These are phyloP conservation scores for Nipponia nippon DNA, from an alignment of 2,113 vertebrate species.

Conservation along the genomic window DNA sequence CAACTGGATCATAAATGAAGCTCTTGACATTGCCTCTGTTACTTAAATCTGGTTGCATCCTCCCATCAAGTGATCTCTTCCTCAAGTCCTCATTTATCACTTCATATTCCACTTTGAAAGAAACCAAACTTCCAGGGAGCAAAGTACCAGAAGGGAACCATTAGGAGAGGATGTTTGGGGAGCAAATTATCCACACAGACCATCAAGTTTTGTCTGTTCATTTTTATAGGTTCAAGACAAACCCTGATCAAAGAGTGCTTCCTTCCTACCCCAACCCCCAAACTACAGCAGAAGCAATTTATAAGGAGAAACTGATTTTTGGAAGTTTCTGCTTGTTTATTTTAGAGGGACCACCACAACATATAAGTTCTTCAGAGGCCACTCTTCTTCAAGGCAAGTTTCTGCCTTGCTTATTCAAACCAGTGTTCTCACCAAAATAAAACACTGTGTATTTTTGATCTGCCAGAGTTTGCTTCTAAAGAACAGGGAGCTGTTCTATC, in stretches of 20 bases:
- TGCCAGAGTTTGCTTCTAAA: background rate
- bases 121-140: background rate
- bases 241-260: background rate
- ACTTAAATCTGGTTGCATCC: background rate
- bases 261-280: background rate
- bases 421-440: background rate
- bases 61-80: background rate
- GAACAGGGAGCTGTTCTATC: background rate
- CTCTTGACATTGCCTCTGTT: background rate
- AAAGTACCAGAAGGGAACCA: background rate
- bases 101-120: slow-evolving; percentile 1
- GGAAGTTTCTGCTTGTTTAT: background rate
- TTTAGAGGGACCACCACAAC: background rate
- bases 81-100: background rate
- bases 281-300: background rate
- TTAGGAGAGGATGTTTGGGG: background rate
- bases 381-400: background rate
- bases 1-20: background rate
- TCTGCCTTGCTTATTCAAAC: background rate
- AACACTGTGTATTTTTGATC: background rate
- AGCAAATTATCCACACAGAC: background rate
- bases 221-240: background rate
- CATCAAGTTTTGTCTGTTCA: background rate
- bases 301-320: background rate
- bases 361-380: background rate